Evolutionary conservation across 2,113 vertebrate genomes (phyloP).

Genomic region (Cephalopterus ornatus): DNA sequence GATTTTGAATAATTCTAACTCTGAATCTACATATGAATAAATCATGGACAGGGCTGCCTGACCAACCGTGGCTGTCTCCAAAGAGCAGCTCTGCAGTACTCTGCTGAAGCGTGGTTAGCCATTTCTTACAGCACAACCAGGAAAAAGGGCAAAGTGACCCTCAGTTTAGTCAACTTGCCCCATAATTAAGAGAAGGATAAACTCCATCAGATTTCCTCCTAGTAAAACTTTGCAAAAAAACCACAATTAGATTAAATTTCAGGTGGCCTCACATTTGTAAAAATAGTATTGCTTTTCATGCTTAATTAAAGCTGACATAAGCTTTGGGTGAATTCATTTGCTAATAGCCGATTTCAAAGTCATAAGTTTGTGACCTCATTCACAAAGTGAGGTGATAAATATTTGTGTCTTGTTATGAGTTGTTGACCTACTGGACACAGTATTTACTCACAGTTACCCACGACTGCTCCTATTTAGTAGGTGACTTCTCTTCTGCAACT

Average conservation of each 20-base stretch:
- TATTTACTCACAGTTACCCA: not conserved
- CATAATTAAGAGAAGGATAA: not conserved
- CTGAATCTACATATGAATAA: not conserved
- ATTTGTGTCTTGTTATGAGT: not conserved
- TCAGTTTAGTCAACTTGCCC: not conserved
- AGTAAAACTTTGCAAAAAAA: not conserved
- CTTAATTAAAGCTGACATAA: not conserved
- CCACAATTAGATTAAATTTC: accelerated
- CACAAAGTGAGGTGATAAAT: not conserved
- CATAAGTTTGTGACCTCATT: not conserved
- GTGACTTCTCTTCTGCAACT: not conserved
- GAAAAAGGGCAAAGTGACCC: not conserved
- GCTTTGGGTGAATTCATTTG: not conserved
- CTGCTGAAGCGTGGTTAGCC: not conserved
- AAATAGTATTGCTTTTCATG: not conserved
- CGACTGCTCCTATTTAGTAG: not conserved
- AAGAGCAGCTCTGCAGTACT: not conserved
- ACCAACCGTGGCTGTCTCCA: not conserved
- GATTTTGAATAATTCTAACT: not conserved
- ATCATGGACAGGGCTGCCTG: not conserved
- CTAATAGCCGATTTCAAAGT: not conserved
- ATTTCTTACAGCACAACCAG: not conserved
- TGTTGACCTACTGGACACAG: not conserved
- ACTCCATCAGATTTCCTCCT: not conserved
- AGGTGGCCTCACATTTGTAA: not conserved